Evolutionary conservation across 2,888 invertebrate species (phyloP).

Genomic region (Galerucella nymphaeae): DNA sequence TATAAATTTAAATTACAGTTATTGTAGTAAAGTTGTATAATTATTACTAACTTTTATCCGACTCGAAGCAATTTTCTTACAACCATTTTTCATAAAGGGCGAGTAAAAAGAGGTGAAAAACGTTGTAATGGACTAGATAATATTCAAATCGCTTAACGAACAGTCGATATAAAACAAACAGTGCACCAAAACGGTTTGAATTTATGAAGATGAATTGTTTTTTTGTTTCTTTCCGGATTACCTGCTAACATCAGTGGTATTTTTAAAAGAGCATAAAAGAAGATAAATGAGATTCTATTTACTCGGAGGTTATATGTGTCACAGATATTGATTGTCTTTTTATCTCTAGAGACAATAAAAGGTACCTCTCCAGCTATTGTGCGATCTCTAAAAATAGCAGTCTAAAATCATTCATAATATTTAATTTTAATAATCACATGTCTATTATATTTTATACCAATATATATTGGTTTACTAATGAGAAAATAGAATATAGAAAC

Average conservation of each 20-base stretch:
- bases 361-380: background rate
- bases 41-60: too few relatives aligned
- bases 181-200: constrained; percentile 21
- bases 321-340: background rate
- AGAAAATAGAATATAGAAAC: background rate
- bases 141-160: constrained; percentile 17
- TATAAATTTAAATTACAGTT: too few relatives aligned
- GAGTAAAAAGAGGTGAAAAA: too few relatives aligned
- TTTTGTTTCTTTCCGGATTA: constrained; percentile 1
- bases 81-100: too few relatives aligned
- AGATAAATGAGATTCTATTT: constrained; percentile 10
- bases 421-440: too few relatives aligned
- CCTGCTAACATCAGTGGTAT: constrained; percentile 8
- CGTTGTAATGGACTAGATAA: background rate
- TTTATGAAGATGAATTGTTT: constrained; percentile 20
- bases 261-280: constrained; percentile 6
- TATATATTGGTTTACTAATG: constrained; percentile 1
- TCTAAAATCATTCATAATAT: too few relatives aligned
- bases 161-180: constrained; percentile 26
- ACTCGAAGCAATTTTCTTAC: too few relatives aligned
- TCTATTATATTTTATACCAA: too few relatives aligned
- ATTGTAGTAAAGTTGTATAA: too few relatives aligned
- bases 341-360: background rate
- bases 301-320: background rate
- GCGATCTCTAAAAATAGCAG: too few relatives aligned